phyloP scores from a whole-genome alignment of 2,888 invertebrate species.

The Diarsia rubi region DNA sequence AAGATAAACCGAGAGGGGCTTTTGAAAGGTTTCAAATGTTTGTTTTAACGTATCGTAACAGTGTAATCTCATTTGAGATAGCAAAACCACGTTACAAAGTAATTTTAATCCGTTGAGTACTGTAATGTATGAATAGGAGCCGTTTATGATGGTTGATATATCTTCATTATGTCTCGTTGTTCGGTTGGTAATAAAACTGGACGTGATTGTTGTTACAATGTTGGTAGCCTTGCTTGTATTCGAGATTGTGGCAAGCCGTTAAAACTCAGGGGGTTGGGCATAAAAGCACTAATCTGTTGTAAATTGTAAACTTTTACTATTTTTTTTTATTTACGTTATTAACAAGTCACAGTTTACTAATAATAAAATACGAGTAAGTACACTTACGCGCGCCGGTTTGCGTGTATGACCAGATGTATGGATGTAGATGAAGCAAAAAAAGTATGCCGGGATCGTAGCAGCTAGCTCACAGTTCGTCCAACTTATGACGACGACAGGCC shows the following conservation, averaged over 20 bases:
- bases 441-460: no score
- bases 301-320: slow-evolving; percentile 12
- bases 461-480: no score
- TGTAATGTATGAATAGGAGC: slow-evolving; percentile 53
- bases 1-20: slow-evolving; percentile 54
- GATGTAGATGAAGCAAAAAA: no score
- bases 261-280: slow-evolving; percentile 8
- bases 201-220: slow-evolving; percentile 58
- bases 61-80: slow-evolving; percentile 53
- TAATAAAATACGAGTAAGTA: no score
- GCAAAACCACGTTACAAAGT: slow-evolving; percentile 56
- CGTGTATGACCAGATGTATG: no score
- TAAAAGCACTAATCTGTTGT: slow-evolving; percentile 20
- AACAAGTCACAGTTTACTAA: no score
- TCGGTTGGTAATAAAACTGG: slow-evolving; percentile 53
- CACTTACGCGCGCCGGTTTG: no score
- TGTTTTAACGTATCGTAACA: slow-evolving; percentile 46
- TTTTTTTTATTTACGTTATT: not conserved
- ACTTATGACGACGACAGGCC: no score
- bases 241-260: slow-evolving; percentile 15
- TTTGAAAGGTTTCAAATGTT: slow-evolving; percentile 50
- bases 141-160: slow-evolving; percentile 62
- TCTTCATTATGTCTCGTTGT: slow-evolving; percentile 57
- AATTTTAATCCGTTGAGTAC: slow-evolving; percentile 60
- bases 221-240: slow-evolving; percentile 41